These are phyloP conservation scores for Sporophila hypoxantha DNA, from an alignment of 2,113 vertebrate genomes.

Conservation along the genomic window DNA sequence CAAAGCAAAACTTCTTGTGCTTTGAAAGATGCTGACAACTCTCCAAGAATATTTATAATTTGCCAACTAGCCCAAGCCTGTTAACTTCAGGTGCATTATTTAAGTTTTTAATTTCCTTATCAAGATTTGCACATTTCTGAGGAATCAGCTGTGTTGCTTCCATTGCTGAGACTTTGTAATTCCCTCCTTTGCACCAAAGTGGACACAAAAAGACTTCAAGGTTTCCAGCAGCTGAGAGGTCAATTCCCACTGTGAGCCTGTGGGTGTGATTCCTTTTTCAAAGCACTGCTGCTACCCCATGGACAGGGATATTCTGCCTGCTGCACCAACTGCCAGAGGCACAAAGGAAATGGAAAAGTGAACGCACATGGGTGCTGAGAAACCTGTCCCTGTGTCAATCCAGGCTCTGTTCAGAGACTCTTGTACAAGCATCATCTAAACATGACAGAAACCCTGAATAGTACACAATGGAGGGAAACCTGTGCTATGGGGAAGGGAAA, in stretches of 20 bases:
- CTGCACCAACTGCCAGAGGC: neutral
- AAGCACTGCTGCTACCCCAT: neutral
- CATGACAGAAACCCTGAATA: neutral
- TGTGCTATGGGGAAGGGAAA: neutral
- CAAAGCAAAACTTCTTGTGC: constrained; percentile 3
- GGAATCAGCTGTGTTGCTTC: neutral
- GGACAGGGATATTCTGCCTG: neutral
- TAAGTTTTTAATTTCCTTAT: neutral
- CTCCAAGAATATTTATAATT: constrained; percentile 23
- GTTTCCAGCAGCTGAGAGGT: neutral
- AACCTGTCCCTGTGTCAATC: neutral
- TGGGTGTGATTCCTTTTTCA: neutral
- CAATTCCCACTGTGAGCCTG: neutral
- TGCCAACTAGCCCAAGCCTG: neutral
- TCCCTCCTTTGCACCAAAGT: neutral
- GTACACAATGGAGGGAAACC: neutral
- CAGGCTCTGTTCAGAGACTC: neutral
- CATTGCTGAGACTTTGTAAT: neutral
- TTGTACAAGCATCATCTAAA: neutral
- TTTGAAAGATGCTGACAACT: neutral
- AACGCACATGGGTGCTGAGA: neutral
- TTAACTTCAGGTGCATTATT: neutral
- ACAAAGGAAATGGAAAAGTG: neutral
- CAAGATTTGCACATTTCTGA: neutral
- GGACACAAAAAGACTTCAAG: neutral